phyloP scores from a whole-genome alignment of 2,113 vertebrate genomes.

The Python bivittatus region DNA sequence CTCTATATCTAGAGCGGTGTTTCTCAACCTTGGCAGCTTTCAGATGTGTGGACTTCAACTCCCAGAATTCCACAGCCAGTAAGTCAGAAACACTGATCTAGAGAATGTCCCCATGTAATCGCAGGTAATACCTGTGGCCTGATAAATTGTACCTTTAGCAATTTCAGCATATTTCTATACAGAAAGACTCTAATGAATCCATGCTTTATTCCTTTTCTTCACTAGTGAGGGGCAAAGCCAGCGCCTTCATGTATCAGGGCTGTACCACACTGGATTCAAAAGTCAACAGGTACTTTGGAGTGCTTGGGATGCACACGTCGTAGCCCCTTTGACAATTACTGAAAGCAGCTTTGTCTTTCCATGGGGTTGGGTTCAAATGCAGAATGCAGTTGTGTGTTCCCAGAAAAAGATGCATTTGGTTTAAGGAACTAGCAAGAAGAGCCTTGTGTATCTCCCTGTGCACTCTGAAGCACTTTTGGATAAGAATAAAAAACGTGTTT shows the following conservation, averaged over 20 bases:
- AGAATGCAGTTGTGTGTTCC: not conserved
- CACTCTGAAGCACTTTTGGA: not conserved
- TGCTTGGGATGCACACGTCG: not conserved
- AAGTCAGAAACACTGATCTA: no score
- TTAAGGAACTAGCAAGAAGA: not conserved
- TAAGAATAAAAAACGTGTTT: not conserved
- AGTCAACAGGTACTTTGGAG: not conserved
- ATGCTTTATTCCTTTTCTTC: conserved; percentile 24
- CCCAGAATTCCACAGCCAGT: no score
- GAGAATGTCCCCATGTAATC: not conserved
- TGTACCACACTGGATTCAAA: not conserved
- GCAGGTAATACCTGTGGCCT: not conserved
- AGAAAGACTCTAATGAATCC: conserved; percentile 31
- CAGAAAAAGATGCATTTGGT: not conserved
- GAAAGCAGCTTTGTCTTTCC: not conserved
- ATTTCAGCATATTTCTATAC: conserved; percentile 21
- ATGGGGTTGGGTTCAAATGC: not conserved
- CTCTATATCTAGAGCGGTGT: not conserved
- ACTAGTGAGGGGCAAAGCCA: not conserved
- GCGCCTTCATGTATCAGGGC: not conserved
- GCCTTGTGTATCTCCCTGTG: not conserved
- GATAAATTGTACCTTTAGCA: not conserved
- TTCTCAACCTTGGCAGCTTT: no score
- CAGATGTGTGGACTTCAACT: no score
- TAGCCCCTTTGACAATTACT: not conserved